These are phyloP conservation scores for Clarias gariepinus DNA, from an alignment of 2,113 vertebrate genomes.

Conservation along the genomic window DNA sequence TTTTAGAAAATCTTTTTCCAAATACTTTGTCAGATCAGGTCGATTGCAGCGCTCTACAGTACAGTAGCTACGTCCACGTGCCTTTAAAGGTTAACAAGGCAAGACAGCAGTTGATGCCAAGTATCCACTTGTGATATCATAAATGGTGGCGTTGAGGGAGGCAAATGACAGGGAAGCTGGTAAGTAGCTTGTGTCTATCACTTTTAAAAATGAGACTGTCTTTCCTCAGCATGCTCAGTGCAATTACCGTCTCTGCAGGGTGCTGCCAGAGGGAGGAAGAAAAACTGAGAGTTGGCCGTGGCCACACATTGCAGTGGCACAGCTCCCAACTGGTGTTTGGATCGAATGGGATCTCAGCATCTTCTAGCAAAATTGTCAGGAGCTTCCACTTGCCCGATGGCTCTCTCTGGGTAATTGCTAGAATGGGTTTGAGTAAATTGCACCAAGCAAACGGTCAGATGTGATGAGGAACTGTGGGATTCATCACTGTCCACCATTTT, in stretches of 20 bases:
- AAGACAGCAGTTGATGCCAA: conserved; percentile 20
- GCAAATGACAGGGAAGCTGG: conserved; percentile 21
- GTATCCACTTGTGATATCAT: conserved; percentile 27
- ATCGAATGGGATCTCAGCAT: conserved; percentile 38
- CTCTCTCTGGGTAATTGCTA: conserved; percentile 23
- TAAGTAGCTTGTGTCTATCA: conserved; percentile 45
- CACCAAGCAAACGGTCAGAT: conserved; percentile 36
- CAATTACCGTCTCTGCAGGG: conserved; percentile 52
- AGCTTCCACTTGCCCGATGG: conserved; percentile 22
- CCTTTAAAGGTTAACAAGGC: background rate
- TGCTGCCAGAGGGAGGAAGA: conserved; percentile 32
- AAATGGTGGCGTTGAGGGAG: conserved; percentile 7
- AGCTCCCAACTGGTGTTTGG: conserved; percentile 22
- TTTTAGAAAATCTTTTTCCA: background rate
- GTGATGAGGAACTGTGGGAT: conserved; percentile 12
- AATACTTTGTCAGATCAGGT: background rate
- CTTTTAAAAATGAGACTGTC: conserved; percentile 52
- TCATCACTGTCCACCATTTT: background rate
- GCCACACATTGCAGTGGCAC: conserved; percentile 37
- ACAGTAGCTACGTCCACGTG: too few relatives aligned
- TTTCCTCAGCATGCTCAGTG: conserved; percentile 49
- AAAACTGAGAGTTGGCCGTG: conserved; percentile 24
- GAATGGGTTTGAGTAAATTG: conserved; percentile 38
- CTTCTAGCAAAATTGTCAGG: conserved; percentile 31
- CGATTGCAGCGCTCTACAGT: too few relatives aligned